Base-by-base conservation (phyloP, 2,888 invertebrate genomes). In the Pachymerium ferrugineum region DNA sequence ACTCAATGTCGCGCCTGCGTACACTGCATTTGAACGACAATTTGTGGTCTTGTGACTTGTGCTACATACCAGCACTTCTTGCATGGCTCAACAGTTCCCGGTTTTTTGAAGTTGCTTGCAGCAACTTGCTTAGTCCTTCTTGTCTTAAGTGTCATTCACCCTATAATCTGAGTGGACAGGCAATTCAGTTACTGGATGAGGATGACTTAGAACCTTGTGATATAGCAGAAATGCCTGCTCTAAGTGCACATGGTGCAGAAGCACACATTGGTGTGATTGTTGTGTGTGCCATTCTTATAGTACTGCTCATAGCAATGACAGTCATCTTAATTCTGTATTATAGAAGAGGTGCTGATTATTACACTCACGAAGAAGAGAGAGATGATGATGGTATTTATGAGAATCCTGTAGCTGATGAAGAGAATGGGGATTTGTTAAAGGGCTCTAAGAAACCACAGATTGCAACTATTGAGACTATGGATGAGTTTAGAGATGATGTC, bases 331-430 rank as follows among this genome's bases (percentile, higher is more conserved):
- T 90, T 72, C 87, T 87, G 78, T 90, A 89, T 78, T 88, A 89
- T 78, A 86, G 89, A 8, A 78, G 79, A 74, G 88, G 89, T 3
- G 89, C 89, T 3, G 87, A 88, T 69, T 92, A 92, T 82, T 92
- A 92, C 81, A 92, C 92, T 10, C 88, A 91, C 80, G 92, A 92
- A 82, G 91, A 90, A 80, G 88, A 89, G 77, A 83, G 85, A 75
- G 79, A 79, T 19, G 79, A 79, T n/a, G 75, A 76, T 22, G 76
- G 74, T 2, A 73, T 76, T 16, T 76, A 76, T 71, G 76, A 76
- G 62, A 76, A 76, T 31, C 76, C 74, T n/a, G 74, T 73, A 0
- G 74, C 73, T 4, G 76, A 76, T 22, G 76, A 76, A 33, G 76
- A 76, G 29, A 74, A 73, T 12, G 76, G 76, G 19, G 76, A 76